Conservation (phyloP, 2,797 vertebrate genomes). For the Lutjanus campechanus region DNA sequence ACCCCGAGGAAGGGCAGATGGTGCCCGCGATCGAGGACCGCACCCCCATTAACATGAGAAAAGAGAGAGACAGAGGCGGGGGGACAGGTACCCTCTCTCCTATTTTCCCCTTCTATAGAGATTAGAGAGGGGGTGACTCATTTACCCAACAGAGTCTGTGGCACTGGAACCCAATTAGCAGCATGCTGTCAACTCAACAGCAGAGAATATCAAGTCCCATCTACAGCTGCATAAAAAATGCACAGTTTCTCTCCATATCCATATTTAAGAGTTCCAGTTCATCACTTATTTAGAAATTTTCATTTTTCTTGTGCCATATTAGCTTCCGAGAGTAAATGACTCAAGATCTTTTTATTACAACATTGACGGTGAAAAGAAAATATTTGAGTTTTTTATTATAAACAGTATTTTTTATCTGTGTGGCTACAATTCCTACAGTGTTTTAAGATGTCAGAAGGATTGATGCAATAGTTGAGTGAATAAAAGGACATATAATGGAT, state of each 20-base stretch:
- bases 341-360: neutral
- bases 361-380: neutral
- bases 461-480: neutral
- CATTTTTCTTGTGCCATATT: conserved; percentile 8
- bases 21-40: conserved; percentile 72
- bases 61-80: conserved; percentile 71
- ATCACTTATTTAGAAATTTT: conserved; percentile 15
- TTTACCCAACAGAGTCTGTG: conserved; percentile 63
- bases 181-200: conserved; percentile 64
- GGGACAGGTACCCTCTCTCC: conserved; percentile 79
- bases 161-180: conserved; percentile 70
- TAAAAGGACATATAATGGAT: neutral
- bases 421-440: neutral
- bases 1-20: conserved; percentile 83
- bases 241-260: neutral
- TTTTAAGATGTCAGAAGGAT: neutral
- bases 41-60: conserved; percentile 83
- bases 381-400: conserved; percentile 3
- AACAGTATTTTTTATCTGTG: neutral
- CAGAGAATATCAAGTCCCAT: conserved; percentile 38
- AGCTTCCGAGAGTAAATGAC: conserved; percentile 8
- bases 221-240: conserved; percentile 14
- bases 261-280: conserved; percentile 16
- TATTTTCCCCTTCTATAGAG: conserved; percentile 57
- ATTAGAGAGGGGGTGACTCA: conserved; percentile 69